Conservation (phyloP, 1,140 invertebrate species). For the Sitophilus oryzae region DNA sequence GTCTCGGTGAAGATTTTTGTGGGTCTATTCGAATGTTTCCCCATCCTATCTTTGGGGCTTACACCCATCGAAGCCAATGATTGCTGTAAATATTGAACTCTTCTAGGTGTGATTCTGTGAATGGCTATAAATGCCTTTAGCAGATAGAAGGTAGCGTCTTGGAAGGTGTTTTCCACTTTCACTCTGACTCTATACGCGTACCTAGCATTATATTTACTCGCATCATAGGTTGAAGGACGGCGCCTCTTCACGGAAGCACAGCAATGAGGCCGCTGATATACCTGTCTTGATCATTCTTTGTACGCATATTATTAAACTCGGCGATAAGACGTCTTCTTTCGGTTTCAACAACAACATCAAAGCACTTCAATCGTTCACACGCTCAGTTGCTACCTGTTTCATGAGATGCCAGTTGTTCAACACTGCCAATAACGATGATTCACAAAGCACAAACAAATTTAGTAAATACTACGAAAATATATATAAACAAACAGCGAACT, state of each 20-base stretch:
- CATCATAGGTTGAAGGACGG: too few species aligned
- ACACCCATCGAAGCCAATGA: constrained; percentile 4
- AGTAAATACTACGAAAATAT: constrained; percentile 2
- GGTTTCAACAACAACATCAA: constrained; percentile 6
- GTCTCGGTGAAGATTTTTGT: not conserved
- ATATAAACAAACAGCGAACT: constrained; percentile 3
- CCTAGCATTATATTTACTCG: too few species aligned
- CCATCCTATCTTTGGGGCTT: constrained; percentile 6
- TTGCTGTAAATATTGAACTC: constrained; percentile 8
- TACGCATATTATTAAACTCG: constrained; percentile 3
- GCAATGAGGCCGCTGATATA: not conserved
- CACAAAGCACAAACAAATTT: constrained; percentile 2
- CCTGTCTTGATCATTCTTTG: not conserved
- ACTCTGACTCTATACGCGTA: constrained; percentile 2
- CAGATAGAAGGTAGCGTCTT: constrained; percentile 7
- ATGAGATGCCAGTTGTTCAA: not conserved
- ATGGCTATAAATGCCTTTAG: too few species aligned
- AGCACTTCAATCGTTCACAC: not conserved
- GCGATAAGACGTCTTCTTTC: constrained; percentile 1
- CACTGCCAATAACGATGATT: constrained; percentile 6
- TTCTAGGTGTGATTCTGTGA: not conserved
- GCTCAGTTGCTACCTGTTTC: not conserved
- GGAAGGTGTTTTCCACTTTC: constrained; percentile 3
- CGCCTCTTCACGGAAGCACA: not conserved
- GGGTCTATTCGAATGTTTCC: constrained; percentile 2